Conservation (phyloP, 2,797 vertebrate species). For the Corythornis leucogaster region DNA sequence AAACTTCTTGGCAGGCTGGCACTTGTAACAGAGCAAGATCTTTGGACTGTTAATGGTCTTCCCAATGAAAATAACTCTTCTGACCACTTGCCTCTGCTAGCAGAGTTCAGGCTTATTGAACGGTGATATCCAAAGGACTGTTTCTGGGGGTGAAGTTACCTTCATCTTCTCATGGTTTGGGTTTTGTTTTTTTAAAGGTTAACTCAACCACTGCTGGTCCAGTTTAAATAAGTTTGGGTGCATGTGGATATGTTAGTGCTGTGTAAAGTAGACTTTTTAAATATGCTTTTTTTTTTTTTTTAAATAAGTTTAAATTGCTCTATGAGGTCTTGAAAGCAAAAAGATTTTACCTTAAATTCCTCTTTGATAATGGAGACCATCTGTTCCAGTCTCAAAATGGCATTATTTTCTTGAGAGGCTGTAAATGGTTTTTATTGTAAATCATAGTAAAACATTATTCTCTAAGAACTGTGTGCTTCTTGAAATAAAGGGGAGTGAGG, state of each 20-base stretch:
- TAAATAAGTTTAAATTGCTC: constrained; percentile 16
- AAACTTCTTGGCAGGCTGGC: constrained; percentile 89
- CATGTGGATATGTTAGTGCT: constrained; percentile 44
- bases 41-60: constrained; percentile 86
- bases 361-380: constrained; percentile 68
- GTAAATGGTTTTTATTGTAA: constrained; percentile 76
- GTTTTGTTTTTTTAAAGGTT: background rate
- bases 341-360: constrained; percentile 51
- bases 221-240: constrained; percentile 26
- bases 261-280: constrained; percentile 46
- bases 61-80: constrained; percentile 91
- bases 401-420: constrained; percentile 68
- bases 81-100: constrained; percentile 92
- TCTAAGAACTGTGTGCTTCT: constrained; percentile 32
- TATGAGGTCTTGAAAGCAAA: background rate
- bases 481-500: background rate
- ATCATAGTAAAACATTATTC: constrained; percentile 64
- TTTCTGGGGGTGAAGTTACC: background rate
- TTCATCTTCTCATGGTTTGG: background rate
- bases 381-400: constrained; percentile 61
- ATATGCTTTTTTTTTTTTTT: background rate
- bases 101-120: constrained; percentile 85
- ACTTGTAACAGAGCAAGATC: constrained; percentile 86
- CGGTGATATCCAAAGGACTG: constrained; percentile 60
- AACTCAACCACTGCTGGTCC: constrained; percentile 44